Evolutionary conservation across 2,888 invertebrate genomes (phyloP).

Genomic region (Cyrtodaria siliqua): DNA sequence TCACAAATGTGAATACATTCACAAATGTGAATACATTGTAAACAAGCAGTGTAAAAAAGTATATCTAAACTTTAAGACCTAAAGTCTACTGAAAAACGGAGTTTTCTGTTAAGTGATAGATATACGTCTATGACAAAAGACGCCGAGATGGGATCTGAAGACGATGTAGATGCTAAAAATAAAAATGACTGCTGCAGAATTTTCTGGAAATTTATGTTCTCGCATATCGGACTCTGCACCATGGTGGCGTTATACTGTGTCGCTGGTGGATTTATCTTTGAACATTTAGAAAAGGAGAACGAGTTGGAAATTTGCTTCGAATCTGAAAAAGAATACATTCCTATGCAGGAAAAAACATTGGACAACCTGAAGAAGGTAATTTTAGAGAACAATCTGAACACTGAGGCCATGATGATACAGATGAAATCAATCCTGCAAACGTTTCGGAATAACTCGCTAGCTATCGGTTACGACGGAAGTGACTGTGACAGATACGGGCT

Average conservation of each 20-base stretch:
- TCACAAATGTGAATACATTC: no score
- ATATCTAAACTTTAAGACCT: no score
- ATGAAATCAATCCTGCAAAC: constrained; percentile 78
- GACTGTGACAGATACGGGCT: constrained; percentile 81
- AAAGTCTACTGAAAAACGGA: not conserved
- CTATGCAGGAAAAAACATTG: constrained; percentile 79
- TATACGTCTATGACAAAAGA: constrained; percentile 27
- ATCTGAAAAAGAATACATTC: constrained; percentile 78
- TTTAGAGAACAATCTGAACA: constrained; percentile 72
- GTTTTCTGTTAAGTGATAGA: not conserved
- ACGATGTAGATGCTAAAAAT: constrained; percentile 23
- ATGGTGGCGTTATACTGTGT: constrained; percentile 84
- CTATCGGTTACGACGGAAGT: constrained; percentile 83
- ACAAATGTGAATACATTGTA: no score
- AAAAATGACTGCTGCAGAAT: constrained; percentile 73
- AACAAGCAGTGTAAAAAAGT: no score
- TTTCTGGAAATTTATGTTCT: constrained; percentile 84
- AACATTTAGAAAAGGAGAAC: constrained; percentile 85
- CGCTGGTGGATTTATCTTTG: constrained; percentile 85
- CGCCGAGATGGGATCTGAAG: constrained; percentile 46
- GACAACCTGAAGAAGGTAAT: constrained; percentile 78
- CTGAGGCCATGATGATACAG: constrained; percentile 77
- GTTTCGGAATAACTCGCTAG: constrained; percentile 82
- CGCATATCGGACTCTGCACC: constrained; percentile 84
- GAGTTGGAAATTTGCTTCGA: constrained; percentile 84